A percentile compares a stretch with the other conserved stretches of the same genome.
phyloP scores from a whole-genome alignment of 2,113 vertebrate species.

The Neotoma lepida region DNA sequence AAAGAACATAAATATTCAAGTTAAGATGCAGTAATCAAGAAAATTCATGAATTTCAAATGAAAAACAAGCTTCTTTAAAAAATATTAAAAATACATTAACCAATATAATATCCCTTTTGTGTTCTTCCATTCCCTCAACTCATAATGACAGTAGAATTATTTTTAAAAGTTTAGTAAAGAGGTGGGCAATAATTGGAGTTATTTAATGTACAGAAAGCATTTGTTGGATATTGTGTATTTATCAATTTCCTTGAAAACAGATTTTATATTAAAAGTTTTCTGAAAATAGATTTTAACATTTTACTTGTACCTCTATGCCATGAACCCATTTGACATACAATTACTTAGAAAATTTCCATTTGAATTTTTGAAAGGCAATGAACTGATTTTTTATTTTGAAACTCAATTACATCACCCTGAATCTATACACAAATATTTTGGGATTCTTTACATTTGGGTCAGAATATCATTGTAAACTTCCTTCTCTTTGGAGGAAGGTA shows the following conservation, averaged over 20 bases:
- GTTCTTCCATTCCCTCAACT: not conserved
- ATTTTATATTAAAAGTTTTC: not conserved
- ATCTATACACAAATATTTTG: not conserved
- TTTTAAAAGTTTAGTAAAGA: slow-evolving; percentile 35
- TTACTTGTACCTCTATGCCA: not conserved
- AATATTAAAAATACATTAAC: not conserved
- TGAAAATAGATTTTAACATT: not conserved
- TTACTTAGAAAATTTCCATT: not conserved
- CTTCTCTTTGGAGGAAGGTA: not conserved
- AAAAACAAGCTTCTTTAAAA: slow-evolving; percentile 32
- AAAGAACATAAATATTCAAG: not conserved
- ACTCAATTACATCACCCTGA: not conserved
- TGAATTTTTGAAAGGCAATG: not conserved
- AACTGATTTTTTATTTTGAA: slow-evolving; percentile 32
- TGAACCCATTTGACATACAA: not conserved
- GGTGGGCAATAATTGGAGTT: not conserved
- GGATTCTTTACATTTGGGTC: not conserved
- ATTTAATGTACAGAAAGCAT: not conserved
- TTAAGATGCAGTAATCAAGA: slow-evolving; percentile 16
- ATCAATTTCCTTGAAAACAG: not conserved
- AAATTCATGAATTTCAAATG: slow-evolving; percentile 1
- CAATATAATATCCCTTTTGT: not conserved
- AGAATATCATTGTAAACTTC: not conserved
- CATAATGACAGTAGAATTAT: not conserved
- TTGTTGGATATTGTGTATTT: not conserved